Evolutionary conservation across 1,140 invertebrate species (phyloP), one percentile per base, ranked within the genome.

Genomic region (Hestina assimilis): DNA sequence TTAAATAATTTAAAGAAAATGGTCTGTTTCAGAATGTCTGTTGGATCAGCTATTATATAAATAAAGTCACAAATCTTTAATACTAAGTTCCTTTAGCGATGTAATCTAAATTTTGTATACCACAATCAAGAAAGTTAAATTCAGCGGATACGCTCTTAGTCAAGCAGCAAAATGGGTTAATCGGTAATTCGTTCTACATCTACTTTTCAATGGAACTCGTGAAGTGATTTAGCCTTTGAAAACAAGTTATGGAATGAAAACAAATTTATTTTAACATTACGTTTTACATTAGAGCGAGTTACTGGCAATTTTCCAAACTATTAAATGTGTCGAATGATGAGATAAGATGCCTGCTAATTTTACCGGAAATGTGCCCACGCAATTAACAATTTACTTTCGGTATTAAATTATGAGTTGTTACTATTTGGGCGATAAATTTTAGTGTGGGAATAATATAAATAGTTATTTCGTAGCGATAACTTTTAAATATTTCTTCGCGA

Each of bases 241-340:
- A 46, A 20, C 43, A 9, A 17, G 26, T 29, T 17, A 46, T 46
- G 26, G 43, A 29, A 8, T n/a, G 4, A 4, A 46, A 46, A 46
- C 43, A 46, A 9, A 23, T 46, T 19, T 24, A 17, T 31, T 31
- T 7, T n/a, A 46, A 46, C 43, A 21, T 31, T 31, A 19, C 33
- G 15, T 38, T 38, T 7, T 19, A 19, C n/a, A n/a, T n/a, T n/a
- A n/a, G n/a, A 0, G 4, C 33, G 33, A 19, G 8, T 26, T 26
- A 17, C 26, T 46, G 43, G 43, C 43, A 46, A 24, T 20, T 9
- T 46, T 20, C 43, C 43, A 46, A 46, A 17, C 11, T 46, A 31
- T 46, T 46, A 31, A 15, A 31, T 29, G 28, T 17, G 28, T 46
- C 15, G 12, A 45, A 46, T 29, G 17, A 31, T 31, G 43, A 23